Percentiles rank a stretch among this genome's conserved stretches.
Evolutionary conservation across 2,113 vertebrate species (phyloP).

Genomic region (Fulmarus glacialis): DNA sequence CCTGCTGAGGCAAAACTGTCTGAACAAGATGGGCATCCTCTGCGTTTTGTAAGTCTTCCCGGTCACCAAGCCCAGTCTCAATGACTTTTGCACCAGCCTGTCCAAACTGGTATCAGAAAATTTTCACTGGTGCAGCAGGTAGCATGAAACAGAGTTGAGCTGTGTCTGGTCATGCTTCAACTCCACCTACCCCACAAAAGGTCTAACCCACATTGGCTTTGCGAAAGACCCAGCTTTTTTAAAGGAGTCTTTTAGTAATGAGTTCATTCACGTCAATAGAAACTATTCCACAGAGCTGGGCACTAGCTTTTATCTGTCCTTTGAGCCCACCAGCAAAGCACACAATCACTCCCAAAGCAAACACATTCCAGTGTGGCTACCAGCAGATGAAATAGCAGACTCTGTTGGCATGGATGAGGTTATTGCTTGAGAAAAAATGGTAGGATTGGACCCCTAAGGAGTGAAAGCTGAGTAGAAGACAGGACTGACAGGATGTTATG

Average conservation of each 20-base stretch:
- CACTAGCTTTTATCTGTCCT: neutral
- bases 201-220: neutral
- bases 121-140: neutral
- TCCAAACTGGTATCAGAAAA: neutral
- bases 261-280: neutral
- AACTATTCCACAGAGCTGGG: neutral
- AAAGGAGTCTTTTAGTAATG: neutral
- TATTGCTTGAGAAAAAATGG: neutral
- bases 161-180: neutral
- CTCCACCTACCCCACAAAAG: neutral
- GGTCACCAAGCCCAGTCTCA: neutral
- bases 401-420: slow-evolving; percentile 31
- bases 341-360: slow-evolving; percentile 19
- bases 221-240: neutral
- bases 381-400: slow-evolving; percentile 42
- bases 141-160: neutral
- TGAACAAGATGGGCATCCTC: neutral
- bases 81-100: neutral
- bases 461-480: neutral
- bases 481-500: neutral
- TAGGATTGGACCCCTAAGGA: neutral
- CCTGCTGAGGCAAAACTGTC: neutral
- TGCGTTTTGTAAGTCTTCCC: neutral
- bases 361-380: slow-evolving; percentile 21
- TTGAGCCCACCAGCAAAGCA: slow-evolving; percentile 5